Percentiles rank a stretch among this genome's conserved stretches.
Evolutionary conservation across 2,113 vertebrate genomes (phyloP).

Genomic region (Oncorhynchus mykiss): DNA sequence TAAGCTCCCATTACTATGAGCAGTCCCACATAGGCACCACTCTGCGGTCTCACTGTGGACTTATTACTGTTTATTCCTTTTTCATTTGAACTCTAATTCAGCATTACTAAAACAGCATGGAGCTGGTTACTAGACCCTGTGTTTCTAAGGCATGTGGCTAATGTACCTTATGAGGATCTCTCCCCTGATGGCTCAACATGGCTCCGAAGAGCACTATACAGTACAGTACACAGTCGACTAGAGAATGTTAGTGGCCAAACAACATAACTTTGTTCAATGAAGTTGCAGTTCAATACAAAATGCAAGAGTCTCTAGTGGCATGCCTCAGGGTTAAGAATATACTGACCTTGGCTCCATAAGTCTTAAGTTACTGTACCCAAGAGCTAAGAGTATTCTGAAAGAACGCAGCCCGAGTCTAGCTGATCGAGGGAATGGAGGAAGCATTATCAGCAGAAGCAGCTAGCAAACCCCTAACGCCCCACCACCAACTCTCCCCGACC

Average conservation of each 20-base stretch:
- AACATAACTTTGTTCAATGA: constrained; percentile 1
- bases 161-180: constrained; percentile 30
- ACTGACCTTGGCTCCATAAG: neutral
- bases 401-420: neutral
- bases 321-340: neutral
- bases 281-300: neutral
- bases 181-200: constrained; percentile 31
- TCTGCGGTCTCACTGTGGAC: constrained; percentile 43
- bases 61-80: constrained; percentile 52
- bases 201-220: constrained; percentile 21
- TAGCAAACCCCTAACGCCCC: neutral
- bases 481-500: constrained; percentile 31
- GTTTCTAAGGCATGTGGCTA: constrained; percentile 28
- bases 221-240: neutral
- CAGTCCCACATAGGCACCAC: constrained; percentile 36
- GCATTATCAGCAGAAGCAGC: constrained; percentile 3
- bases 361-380: neutral
- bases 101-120: constrained; percentile 33
- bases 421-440: neutral
- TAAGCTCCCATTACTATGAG: constrained; percentile 48
- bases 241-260: neutral
- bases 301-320: neutral
- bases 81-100: constrained; percentile 52
- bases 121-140: constrained; percentile 13
- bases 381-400: neutral